phyloP scores from a whole-genome alignment of 2,888 invertebrate species.

The Mycogona germanica region DNA sequence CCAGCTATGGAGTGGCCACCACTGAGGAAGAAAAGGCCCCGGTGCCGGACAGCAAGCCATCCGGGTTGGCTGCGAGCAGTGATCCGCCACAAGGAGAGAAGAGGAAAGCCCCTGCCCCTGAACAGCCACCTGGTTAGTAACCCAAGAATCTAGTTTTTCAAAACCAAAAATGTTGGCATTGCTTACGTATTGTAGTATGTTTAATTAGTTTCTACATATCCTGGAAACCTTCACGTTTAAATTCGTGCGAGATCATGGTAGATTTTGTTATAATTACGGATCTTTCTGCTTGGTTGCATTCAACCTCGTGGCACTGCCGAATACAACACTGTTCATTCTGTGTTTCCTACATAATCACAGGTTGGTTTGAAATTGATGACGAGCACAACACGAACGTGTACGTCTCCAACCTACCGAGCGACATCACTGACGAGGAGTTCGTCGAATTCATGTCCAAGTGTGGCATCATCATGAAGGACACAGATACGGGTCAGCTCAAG shows the following conservation, averaged over 20 bases:
- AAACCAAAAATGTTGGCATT: no score
- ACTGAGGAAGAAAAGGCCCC: background rate
- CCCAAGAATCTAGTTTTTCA: no score
- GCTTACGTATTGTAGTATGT: no score
- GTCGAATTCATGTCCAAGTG: slow-evolving; percentile 90
- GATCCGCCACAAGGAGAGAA: background rate
- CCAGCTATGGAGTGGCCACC: slow-evolving; percentile 60
- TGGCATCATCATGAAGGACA: slow-evolving; percentile 85
- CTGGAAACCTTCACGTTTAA: no score
- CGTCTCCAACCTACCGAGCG: slow-evolving; percentile 78
- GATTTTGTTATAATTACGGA: no score
- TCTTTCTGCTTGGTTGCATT: background rate
- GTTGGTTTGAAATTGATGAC: slow-evolving; percentile 89
- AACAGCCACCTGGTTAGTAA: slow-evolving; percentile 30
- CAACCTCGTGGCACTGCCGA: background rate
- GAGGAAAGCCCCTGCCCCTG: slow-evolving; percentile 15
- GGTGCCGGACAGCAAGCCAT: slow-evolving; percentile 22
- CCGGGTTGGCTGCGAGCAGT: slow-evolving; percentile 17
- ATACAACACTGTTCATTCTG: background rate
- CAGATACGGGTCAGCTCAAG: slow-evolving; percentile 63
- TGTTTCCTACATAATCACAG: slow-evolving; percentile 28
- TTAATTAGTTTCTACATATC: no score
- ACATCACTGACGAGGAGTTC: slow-evolving; percentile 80
- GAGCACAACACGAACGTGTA: slow-evolving; percentile 90
- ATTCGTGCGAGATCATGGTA: no score